Evolutionary conservation across 1,140 invertebrate species (phyloP), one percentile per base, ranked within the genome.

Genomic region (Orius laevigatus): DNA sequence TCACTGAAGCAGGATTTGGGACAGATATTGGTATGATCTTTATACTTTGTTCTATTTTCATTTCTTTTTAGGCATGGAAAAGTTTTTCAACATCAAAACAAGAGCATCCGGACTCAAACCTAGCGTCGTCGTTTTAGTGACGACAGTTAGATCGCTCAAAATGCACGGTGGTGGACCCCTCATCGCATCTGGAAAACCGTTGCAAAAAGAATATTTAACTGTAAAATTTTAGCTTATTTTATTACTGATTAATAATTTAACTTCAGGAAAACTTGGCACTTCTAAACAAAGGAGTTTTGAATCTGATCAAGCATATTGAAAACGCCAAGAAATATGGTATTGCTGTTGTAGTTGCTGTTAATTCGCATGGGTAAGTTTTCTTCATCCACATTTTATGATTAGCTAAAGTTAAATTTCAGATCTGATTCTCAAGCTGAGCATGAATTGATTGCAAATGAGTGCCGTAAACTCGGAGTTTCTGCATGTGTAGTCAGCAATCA

Each of bases 11-110:
- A 47, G 95, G 95, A 10, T 98, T 99, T 66, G 94, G 93, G 15
- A 93, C 92, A 9, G 95, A 98, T 66, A 96, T 98, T 60, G 94
- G 81, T 76, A 61, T 59, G 48, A 48, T 14, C 25, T 33, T 33
- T 2, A 46, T 9, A 33, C 12, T 14, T 46, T 14, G 33, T 2
- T 34, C 19, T 19, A 15, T 46, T 39, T 51, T 46, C 12, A 25
- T 19, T 49, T 35, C 53, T 49, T 35, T 49, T 33, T 35, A 78
- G 75, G 89, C 39, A 91, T 98, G 84, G 95, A 98, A 69, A 98
- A 99, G 64, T 98, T 98, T 69, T 94, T 96, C 63, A 79, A 98
- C 63, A 98, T 98, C 45, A 98, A 98, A 69, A 97, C 92, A 58
- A 79, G 93, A 14, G 78, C 81, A 39, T 96, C 92, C 3, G 84